Evolutionary conservation across 2,797 vertebrate species (phyloP), one percentile per base, ranked within the genome.

Genomic region (Gambusia yucatana): DNA sequence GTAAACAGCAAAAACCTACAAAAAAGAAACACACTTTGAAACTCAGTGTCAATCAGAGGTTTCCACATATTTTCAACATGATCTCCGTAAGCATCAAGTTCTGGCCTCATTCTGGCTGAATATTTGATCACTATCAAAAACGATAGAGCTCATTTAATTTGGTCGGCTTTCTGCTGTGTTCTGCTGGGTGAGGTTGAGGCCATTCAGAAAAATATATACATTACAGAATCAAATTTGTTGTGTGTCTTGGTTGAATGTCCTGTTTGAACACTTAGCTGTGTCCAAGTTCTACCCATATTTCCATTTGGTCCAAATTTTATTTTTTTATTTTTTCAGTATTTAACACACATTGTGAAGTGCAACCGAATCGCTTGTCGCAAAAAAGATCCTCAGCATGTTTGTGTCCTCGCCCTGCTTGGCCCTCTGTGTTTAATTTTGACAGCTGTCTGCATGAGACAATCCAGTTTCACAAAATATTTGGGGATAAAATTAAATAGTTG

Each of bases 1-100:
- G n/a, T 30, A 57, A 79, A 75, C 43, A 75, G 65, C 70, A 81
- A 30, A 63, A 80, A 30, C 46, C 4, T 41, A 50, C 46, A 1
- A 67, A 78, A 67, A 78, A 22, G 25, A 30, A 47, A 28, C 11
- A 72, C 6, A 47, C 4, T 20, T 30, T 47, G 20, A 33, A 50
- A 8, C 13, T 10, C 16, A 46, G 70, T 4, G 7, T 6, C 41
- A 70, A 6, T 44, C 1, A 70, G n/a, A 47, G 44, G 22, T 41
- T 25, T 25, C 3, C 63, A 39, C 25, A 22, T 20, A 41, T 41
- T 25, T 10, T 67, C 36, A 25, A 39, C 20, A 25, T 25, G 3
- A 67, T 41, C 41, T 67, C 10, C 13, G 20, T 2, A 13, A 22
- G 17, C 36, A 22, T 67, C 22, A 67, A 44, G 7, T 67, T 39